Evolutionary conservation across 2,113 vertebrate species (phyloP).

Genomic region (Cyanoramphus novaezelandiae): DNA sequence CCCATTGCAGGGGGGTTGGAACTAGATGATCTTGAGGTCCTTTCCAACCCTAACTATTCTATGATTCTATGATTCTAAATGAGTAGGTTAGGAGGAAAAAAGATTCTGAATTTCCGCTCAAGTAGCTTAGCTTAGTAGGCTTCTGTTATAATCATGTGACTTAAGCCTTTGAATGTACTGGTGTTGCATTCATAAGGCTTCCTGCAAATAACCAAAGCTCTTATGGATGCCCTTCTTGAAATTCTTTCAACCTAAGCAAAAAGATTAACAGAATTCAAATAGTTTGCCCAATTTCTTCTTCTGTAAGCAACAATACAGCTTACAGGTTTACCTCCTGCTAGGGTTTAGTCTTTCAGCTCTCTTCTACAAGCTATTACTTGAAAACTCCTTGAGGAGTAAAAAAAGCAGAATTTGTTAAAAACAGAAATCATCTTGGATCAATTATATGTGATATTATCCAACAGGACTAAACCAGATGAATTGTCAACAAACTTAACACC

Average conservation of each 20-base stretch:
- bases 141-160: not conserved
- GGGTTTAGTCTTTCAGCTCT: not conserved
- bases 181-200: not conserved
- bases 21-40: no score
- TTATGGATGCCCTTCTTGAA: not conserved
- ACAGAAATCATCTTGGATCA: fast-evolving
- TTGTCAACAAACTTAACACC: fast-evolving
- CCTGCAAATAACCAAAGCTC: not conserved
- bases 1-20: no score
- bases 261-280: not conserved
- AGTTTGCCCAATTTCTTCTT: not conserved
- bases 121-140: not conserved
- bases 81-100: not conserved
- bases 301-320: not conserved
- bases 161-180: not conserved
- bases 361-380: not conserved
- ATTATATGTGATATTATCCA: not conserved
- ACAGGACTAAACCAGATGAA: not conserved
- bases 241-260: not conserved
- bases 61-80: not conserved
- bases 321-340: not conserved
- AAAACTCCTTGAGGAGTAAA: not conserved
- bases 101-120: not conserved
- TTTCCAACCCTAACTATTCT: no score
- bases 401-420: not conserved